Evolutionary conservation across 2,888 invertebrate species (phyloP), one percentile per base, ranked within the genome.

Genomic region (Brachypalpus laphriformis): DNA sequence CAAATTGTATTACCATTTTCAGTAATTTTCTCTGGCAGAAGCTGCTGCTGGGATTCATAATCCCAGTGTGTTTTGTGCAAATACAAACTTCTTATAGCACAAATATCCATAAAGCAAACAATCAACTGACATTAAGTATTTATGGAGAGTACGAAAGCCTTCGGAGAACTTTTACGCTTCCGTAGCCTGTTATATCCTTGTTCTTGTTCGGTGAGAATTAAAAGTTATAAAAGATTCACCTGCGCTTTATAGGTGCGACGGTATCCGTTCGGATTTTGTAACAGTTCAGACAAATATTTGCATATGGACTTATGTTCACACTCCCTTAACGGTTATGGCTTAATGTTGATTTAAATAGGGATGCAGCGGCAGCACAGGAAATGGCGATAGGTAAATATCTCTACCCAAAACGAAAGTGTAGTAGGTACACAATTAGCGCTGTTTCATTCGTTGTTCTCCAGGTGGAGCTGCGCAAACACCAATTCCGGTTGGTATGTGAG

Each of bases 331-430:
- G 11, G 66, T 74, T 74, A 78, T 56, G 61, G 74, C 66, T 72
- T 74, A 74, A 72, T 78, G 83, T 83, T 83, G 78, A 83, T 83
- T 83, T 78, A 78, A 78, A 74, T 83, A 80, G 63, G 49, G 18
- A 42, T 59, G 49, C 51, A 57, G 25, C 3, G 7, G 34, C 25
- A 34, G 34, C 25, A n/a, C 51, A 40, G 66, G 31, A 59, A 42
- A 80, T 42, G 72, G 59, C 18, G 42, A 6, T 22, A 16, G 59
- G 61, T 42, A 51, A 74, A 51, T 66, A 61, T 31, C 31, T 25
- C 5, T 28, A 3, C 59, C 59, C 22, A 14, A 16, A 47, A 22
- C 45, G 31, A 57, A 11, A 28, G 45, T 45, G 72, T 72, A 45
- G 45, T n/a, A n/a, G n/a, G n/a, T 65, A 49, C 40, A 71, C 70